Evolutionary conservation across 1,140 invertebrate species (phyloP).

Genomic region (Yoshiicerus persimilis): DNA sequence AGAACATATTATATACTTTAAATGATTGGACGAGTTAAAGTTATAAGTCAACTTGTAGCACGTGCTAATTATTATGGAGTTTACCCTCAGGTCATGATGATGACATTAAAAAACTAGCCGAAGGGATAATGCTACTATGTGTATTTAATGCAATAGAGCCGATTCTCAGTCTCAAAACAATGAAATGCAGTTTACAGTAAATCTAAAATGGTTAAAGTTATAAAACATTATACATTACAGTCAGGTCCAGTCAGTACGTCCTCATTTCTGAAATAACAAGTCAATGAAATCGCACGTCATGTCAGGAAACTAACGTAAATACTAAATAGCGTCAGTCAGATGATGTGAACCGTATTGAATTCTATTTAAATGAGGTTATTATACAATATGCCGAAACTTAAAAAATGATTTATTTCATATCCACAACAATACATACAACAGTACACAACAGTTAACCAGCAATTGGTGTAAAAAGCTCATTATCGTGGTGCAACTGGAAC

Average conservation of each 20-base stretch:
- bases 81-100: neutral
- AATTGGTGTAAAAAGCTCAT: constrained; percentile 14
- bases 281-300: neutral
- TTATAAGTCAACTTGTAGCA: neutral
- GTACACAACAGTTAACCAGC: constrained; percentile 18
- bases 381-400: neutral
- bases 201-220: neutral
- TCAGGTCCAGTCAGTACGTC: neutral
- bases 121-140: neutral
- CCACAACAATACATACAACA: constrained; percentile 22
- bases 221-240: neutral
- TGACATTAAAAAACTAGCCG: neutral
- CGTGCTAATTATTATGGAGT: neutral
- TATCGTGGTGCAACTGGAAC: constrained; percentile 1
- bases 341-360: neutral
- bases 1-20: neutral
- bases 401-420: constrained; percentile 19
- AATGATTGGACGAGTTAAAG: constrained; percentile 2
- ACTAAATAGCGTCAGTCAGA: neutral
- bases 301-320: neutral
- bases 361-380: neutral
- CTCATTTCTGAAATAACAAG: neutral
- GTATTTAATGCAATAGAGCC: constrained; percentile 14
- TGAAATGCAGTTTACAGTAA: constrained; percentile 20
- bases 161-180: neutral